Percentiles rank a stretch among this genome's conserved stretches.
Evolutionary conservation across 2,797 vertebrate genomes (phyloP).

Genomic region (Sitta carolinensis): DNA sequence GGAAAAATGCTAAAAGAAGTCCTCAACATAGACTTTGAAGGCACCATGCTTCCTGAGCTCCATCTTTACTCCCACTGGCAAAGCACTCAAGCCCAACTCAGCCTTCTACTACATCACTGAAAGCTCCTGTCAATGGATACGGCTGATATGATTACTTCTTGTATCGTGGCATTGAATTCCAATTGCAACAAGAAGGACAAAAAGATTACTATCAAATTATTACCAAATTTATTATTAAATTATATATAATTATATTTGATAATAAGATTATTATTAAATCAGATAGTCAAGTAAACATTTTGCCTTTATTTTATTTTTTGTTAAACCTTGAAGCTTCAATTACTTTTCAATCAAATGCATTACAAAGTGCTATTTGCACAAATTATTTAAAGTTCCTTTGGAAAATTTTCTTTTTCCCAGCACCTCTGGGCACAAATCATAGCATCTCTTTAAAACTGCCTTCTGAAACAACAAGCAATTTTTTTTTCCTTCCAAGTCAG

Average conservation of each 20-base stretch:
- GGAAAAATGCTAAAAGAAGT: not conserved
- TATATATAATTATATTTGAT: too few relatives aligned
- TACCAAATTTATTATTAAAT: too few relatives aligned
- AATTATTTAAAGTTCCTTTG: not conserved
- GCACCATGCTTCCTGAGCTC: not conserved
- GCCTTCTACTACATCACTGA: fast-evolving
- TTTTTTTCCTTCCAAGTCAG: not conserved
- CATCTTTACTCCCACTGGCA: not conserved
- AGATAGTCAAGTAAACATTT: not conserved
- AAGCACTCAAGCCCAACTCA: not conserved
- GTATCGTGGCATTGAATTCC: not conserved
- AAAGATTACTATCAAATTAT: not conserved
- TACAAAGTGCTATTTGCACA: not conserved
- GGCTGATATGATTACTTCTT: not conserved
- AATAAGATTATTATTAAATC: not conserved
- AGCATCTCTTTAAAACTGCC: not conserved
- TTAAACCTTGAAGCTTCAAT: not conserved
- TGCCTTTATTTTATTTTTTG: not conserved
- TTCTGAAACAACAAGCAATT: not conserved
- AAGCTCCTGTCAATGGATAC: fast-evolving
- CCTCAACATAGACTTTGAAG: not conserved
- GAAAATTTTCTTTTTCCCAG: not conserved
- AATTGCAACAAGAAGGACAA: not conserved
- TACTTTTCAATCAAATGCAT: not conserved
- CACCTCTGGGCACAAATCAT: not conserved